Conservation (phyloP, 2,113 vertebrate genomes). For the Corvus moneduloides region DNA sequence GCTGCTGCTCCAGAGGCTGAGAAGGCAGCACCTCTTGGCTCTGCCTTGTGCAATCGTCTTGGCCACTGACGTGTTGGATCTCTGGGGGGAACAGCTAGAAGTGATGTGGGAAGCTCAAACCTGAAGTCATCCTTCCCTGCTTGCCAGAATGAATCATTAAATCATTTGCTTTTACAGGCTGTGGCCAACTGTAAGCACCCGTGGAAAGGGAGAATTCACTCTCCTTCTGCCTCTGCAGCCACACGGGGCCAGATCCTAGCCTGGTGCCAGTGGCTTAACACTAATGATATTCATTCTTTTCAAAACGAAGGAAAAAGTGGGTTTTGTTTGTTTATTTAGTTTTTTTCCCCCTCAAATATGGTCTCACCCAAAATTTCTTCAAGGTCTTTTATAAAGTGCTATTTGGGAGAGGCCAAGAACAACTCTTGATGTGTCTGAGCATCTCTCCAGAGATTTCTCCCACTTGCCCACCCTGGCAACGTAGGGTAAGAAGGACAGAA, state of each 20-base stretch:
- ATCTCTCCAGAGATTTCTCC: neutral
- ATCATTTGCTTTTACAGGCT: slow-evolving; percentile 29
- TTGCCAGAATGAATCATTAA: slow-evolving; percentile 52
- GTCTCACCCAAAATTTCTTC: neutral
- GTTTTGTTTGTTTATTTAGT: neutral
- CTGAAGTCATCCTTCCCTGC: slow-evolving; percentile 48
- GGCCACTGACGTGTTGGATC: neutral
- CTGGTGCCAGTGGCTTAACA: neutral
- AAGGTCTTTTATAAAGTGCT: neutral
- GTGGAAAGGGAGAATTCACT: slow-evolving; percentile 5
- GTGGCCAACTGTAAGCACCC: slow-evolving; percentile 6
- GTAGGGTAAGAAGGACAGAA: neutral
- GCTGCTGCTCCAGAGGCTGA: neutral
- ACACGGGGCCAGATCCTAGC: neutral
- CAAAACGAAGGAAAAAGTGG: neutral
- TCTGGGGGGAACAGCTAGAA: neutral
- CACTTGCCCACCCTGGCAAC: fast-evolving
- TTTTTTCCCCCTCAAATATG: fast-evolving
- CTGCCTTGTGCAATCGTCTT: fast-evolving
- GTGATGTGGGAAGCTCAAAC: slow-evolving; percentile 44
- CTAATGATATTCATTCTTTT: neutral
- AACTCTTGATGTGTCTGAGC: neutral
- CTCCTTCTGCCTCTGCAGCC: neutral
- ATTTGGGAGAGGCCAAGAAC: neutral
- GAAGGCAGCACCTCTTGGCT: neutral